Evolutionary conservation across 2,888 invertebrate species (phyloP).

Genomic region (Agrotis exclamationis): DNA sequence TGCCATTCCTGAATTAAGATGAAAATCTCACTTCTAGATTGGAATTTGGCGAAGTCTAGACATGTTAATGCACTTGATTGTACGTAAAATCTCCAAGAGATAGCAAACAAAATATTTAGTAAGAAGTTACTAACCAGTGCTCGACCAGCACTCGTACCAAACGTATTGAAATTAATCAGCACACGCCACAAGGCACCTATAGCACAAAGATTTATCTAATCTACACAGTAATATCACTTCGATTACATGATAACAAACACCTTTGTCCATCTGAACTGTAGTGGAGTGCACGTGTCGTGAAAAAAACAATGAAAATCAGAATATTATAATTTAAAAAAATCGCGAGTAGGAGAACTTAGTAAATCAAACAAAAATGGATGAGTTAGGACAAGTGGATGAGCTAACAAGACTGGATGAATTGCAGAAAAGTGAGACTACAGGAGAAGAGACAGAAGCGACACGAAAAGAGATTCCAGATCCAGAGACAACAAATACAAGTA

Average conservation of each 20-base stretch:
- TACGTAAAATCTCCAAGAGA: neutral
- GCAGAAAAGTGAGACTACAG: conserved; percentile 30
- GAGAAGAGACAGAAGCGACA: neutral
- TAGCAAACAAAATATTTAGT: conserved; percentile 5
- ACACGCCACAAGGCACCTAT: no score
- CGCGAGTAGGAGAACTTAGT: conserved; percentile 1
- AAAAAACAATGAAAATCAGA: conserved; percentile 30
- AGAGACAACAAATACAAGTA: conserved; percentile 9
- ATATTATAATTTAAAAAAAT: conserved; percentile 18
- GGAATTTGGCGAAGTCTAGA: no score
- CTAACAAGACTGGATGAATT: conserved; percentile 64
- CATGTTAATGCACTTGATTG: neutral
- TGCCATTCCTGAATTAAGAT: no score
- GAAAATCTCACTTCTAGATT: no score
- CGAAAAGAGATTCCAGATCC: neutral
- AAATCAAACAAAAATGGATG: no score
- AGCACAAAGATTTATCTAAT: conserved; percentile 45
- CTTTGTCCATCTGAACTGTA: conserved; percentile 25
- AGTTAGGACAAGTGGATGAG: no score
- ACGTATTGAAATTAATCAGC: conserved; percentile 25
- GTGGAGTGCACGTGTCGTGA: conserved; percentile 45
- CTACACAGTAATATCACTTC: conserved; percentile 35
- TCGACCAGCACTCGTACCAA: conserved; percentile 3
- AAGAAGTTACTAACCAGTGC: neutral
- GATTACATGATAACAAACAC: conserved; percentile 28